phyloP scores from a whole-genome alignment of 2,797 vertebrate genomes.

The Tiaroga cobitis region DNA sequence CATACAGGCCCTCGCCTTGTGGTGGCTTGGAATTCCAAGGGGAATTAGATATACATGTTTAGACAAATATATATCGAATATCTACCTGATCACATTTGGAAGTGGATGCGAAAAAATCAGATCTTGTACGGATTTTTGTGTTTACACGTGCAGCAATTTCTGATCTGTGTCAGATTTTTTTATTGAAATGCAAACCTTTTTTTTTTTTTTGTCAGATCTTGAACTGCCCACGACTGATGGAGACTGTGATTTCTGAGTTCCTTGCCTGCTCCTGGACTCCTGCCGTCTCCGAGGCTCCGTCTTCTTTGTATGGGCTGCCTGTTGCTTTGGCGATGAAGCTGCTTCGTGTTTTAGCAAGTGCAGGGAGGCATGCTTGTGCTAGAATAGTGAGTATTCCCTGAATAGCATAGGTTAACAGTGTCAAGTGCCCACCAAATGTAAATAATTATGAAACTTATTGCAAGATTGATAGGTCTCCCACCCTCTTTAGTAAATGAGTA shows the following conservation, averaged over 20 bases:
- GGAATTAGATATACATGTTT: too few relatives aligned
- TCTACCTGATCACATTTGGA: not conserved
- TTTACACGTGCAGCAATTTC: not conserved
- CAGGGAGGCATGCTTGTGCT: slow-evolving; percentile 88
- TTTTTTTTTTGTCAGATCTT: slow-evolving; percentile 78
- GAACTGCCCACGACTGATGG: slow-evolving; percentile 89
- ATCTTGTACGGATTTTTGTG: not conserved
- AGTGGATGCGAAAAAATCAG: not conserved
- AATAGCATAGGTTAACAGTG: not conserved
- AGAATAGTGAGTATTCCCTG: slow-evolving; percentile 83
- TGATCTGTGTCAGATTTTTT: not conserved
- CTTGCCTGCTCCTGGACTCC: slow-evolving; percentile 86
- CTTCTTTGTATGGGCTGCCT: slow-evolving; percentile 83
- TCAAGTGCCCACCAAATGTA: slow-evolving; percentile 1
- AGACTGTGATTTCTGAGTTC: slow-evolving; percentile 88
- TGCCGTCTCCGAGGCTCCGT: slow-evolving; percentile 63
- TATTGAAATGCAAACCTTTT: not conserved
- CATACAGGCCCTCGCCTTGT: not conserved
- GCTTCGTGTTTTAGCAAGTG: slow-evolving; percentile 86
- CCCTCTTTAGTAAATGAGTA: not conserved
- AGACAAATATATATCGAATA: not conserved
- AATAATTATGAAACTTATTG: slow-evolving; percentile 7
- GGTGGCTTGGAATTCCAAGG: too few relatives aligned
- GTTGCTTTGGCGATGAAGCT: slow-evolving; percentile 90
- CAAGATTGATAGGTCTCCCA: not conserved